Base-by-base conservation (phyloP, 2,888 invertebrate species). In the Agrotis segetum region DNA sequence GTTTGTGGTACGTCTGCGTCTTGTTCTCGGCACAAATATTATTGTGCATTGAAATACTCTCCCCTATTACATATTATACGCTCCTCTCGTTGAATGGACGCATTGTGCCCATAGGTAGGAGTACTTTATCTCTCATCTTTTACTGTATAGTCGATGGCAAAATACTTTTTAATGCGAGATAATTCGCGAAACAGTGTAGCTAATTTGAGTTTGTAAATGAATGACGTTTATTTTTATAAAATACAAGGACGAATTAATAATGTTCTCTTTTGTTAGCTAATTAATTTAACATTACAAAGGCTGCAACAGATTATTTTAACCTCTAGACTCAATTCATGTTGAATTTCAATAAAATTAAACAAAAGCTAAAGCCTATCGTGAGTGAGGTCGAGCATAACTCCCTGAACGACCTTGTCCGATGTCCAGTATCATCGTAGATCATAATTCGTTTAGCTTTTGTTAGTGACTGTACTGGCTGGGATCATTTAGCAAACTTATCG, bases 101-200 rank as follows among this genome's bases (percentile, higher is more conserved):
- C 89, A 92, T 92, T 93, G 91, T 92, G 88, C 89, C 85, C 82
- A 76, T 84, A 86, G 88, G 90, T 84, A 86, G 88, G 90, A 91
- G 91, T 88, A 88, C 81, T 61, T 68, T 64, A 79, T 79, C 79
- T 47, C 49, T 66, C n/a, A 79, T 76, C 72, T 71, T n/a, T 44
- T 44, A 56, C 17, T 63, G 76, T 66, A 71, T 46, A 49, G 13
- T 62, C 59, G 24, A 62, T 21, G 47, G 21, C 47, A 67, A 71
- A 72, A 68, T 50, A 24, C 29, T 16, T 47, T 44, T 16, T 9
- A 16, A 44, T 50, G n/a, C 1, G 5, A 19, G 19, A 24, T 14
- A 29, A 21, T 9, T 66, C 17, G 14, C 40, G 1, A 47, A 61
- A 61, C 14, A 14, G 3, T 47, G 6, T 1, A 29, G 29, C 46